Evolutionary conservation across 2,797 vertebrate genomes (phyloP), one percentile per base, ranked within the genome.

Genomic region (Paratrypauchen microcephalus): DNA sequence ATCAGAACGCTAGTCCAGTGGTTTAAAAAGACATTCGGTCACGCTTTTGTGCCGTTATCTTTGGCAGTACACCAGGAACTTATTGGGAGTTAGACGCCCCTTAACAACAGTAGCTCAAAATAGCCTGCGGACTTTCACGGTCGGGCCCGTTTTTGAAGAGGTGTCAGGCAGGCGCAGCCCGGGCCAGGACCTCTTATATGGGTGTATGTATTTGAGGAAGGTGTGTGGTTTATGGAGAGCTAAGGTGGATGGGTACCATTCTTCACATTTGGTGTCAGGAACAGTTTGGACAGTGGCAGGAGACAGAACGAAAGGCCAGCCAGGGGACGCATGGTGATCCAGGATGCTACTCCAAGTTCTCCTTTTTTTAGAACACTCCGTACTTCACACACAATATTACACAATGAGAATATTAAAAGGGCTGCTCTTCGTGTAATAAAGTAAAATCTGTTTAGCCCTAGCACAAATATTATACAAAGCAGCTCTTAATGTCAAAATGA

Each of bases 41-140:
- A 82, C 63, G 76, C 88, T 69, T 83, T 54, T 70, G 6, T 66
- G 76, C 74, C 41, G 72, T 89, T 90, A 87, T 89, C 85, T 87
- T 86, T 87, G 89, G 88, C 87, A 83, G 90, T 82, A 87, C 89
- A 90, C 80, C 23, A 76, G 81, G 89, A 90, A 88, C 84, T 77
- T 80, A 85, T 78, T 84, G 82, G 78, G 84, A 83, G 36, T 24
- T 78, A 76, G 76, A 86, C 77, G 75, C 70, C 81, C 85, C 87
- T 81, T 81, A 90, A 89, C 88, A 88, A 89, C 90, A 86, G 83
- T 69, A 48, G 77, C 87, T 75, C 76, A 68, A 89, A 90, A 92
- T 91, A 92, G 86, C 85, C 72, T 6, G 41, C 64, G 75, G 83
- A 84, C 89, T 74, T 87, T 87, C 81, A 78, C 68, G 69, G 85